Evolutionary conservation across 2,797 vertebrate genomes (phyloP).

Genomic region (Gadopsis marmoratus): DNA sequence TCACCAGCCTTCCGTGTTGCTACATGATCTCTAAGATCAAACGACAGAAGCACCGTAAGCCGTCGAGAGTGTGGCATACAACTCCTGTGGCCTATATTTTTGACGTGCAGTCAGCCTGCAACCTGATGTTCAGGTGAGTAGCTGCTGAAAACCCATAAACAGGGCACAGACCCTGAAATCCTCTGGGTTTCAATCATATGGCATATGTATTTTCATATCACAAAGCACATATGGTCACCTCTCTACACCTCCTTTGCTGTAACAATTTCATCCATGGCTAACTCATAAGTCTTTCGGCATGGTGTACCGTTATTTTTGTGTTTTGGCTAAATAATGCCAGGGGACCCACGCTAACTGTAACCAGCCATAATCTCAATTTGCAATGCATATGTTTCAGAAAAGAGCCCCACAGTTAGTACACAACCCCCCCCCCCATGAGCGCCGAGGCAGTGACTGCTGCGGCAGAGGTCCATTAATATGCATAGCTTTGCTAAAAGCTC

Average conservation of each 20-base stretch:
- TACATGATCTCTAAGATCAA: neutral
- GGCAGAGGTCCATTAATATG: conserved; percentile 82
- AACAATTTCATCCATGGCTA: conserved; percentile 56
- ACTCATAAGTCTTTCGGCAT: conserved; percentile 54
- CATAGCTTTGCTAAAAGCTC: conserved; percentile 83
- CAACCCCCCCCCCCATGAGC: conserved; percentile 62
- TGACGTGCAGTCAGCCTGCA: conserved; percentile 22
- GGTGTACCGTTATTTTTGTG: conserved; percentile 55
- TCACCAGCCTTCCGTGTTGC: neutral
- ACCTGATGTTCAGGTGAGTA: conserved; percentile 52
- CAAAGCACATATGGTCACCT: conserved; percentile 45
- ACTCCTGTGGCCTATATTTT: conserved; percentile 6
- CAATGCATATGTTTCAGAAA: conserved; percentile 85
- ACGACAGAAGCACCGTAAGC: conserved; percentile 4
- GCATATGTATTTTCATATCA: conserved; percentile 28
- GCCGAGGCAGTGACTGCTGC: conserved; percentile 55
- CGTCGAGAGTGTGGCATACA: neutral
- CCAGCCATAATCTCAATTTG: conserved; percentile 81
- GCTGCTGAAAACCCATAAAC: conserved; percentile 19
- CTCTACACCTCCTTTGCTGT: conserved; percentile 29
- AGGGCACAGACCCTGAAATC: neutral
- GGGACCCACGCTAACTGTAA: conserved; percentile 61
- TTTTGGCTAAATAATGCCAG: conserved; percentile 60
- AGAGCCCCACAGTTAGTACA: conserved; percentile 77
- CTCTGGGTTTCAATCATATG: conserved; percentile 13